Evolutionary conservation across 1,140 invertebrate genomes (phyloP).

Genomic region (Campoletis sonorensis): DNA sequence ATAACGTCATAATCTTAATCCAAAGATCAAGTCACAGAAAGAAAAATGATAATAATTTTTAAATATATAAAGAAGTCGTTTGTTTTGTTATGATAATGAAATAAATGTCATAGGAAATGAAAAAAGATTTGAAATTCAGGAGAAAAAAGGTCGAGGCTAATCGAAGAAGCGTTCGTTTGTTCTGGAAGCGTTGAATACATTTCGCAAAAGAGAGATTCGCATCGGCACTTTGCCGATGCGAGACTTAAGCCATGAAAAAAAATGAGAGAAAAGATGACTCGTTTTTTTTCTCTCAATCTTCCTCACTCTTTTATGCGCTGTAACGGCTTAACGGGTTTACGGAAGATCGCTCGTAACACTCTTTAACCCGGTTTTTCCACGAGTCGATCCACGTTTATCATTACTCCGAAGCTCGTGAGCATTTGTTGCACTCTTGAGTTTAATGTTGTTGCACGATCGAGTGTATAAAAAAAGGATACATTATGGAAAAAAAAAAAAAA

Average conservation of each 20-base stretch:
- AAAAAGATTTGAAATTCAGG: not conserved
- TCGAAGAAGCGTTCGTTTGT: not conserved
- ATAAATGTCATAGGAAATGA: no score
- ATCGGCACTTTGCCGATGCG: conserved; percentile 2
- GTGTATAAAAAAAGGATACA: not conserved
- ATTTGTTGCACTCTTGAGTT: not conserved
- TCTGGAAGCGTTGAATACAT: conserved; percentile 9
- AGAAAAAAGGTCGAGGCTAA: not conserved
- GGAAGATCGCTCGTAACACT: conserved; percentile 42
- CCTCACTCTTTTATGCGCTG: conserved; percentile 37
- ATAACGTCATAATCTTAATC: not conserved
- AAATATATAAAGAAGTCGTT: no score
- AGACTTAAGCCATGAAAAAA: not conserved
- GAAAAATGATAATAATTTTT: not conserved
- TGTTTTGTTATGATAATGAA: no score
- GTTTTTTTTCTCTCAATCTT: conserved; percentile 24
- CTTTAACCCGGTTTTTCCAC: conserved; percentile 48
- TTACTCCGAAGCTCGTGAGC: not conserved
- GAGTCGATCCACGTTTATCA: conserved; percentile 5
- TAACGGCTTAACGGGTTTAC: conserved; percentile 54
- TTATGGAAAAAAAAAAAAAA: not conserved
- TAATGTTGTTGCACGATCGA: conserved; percentile 2
- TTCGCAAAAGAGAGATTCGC: not conserved
- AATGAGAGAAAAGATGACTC: not conserved
- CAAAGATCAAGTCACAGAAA: not conserved